Evolutionary conservation across 2,113 vertebrate species (phyloP), one percentile per base, ranked within the genome.

Genomic region (Agelaius phoeniceus): DNA sequence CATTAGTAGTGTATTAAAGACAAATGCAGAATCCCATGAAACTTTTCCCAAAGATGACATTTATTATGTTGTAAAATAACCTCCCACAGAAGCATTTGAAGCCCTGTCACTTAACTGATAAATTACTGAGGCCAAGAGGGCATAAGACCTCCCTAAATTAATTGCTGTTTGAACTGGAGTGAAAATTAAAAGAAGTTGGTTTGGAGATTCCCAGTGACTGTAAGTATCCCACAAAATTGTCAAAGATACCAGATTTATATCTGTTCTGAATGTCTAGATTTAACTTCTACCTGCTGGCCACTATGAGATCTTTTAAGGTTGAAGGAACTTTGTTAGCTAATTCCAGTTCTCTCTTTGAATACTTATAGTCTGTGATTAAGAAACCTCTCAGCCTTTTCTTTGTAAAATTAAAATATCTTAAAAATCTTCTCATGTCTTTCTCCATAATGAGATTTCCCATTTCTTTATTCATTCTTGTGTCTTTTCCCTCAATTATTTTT

Each of bases 11-110:
- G 15, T 52, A 41, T 67, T 84, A 65, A 92, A 84, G 68, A 27
- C 57, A 84, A 93, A 89, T 73, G 57, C 16, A 92, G 41, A 72
- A 82, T 84, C 39, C 43, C 9, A 41, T 26, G 26, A 78, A 89
- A 28, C 43, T 55, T 41, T 89, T 87, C 58, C 26, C 18, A 54
- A 76, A 84, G 20, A 77, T 61, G 86, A 78, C 57, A 19, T 94
- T 84, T 94, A 93, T 85, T 87, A 79, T 37, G 54, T 72, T 84
- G 52, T 87, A 84, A 95, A 97, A 84, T 24, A 91, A 17, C 28
- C 11, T 95, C 49, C 69, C 80, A 78, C 39, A 77, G 83, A 89
- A 88, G 10, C 33, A 37, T 72, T 35, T 55, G 62, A 77, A 78
- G 31, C 44, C 35, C n/a, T 87, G 44, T 68, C 69, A 62, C 59